Evolutionary conservation across 2,113 vertebrate genomes (phyloP), one percentile per base, ranked within the genome.

Genomic region (Scophthalmus maximus): DNA sequence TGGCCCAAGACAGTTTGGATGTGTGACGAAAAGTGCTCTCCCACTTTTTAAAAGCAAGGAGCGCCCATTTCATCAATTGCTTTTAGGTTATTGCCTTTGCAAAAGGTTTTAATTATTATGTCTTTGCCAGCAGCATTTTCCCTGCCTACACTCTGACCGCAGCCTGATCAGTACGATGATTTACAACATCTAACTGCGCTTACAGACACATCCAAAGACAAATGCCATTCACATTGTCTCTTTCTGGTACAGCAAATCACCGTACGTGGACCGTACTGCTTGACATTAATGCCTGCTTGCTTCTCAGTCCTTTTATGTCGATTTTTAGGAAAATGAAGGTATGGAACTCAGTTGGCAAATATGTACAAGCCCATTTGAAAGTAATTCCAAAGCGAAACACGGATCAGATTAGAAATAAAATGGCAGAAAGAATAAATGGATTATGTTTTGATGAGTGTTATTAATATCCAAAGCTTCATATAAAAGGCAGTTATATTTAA

Each of bases 381-480:
- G 60, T 73, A 47, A 30, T 61, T 62, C n/a, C 51, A 63, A 49
- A 63, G 25, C 57, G 68, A 68, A 82, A 68, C 62, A 29, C 26
- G 32, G 49, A 70, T 4, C 42, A 36, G 64, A 61, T 56, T 42
- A 47, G 8, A 51, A 49, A 57, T 8, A 73, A 38, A 40, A 11
- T 25, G 11, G 42, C 27, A 65, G 49, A 70, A 2, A 22, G 30
- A 53, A 64, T 15, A 61, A 49, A 38, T 3, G 0, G 49, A 56
- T 34, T 9, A 34, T 34, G 32, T 34, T 34, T 5, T 9, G 32
- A 34, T 5, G 32, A 34, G 32, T 9, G 32, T 34, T 5, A 34
- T 52, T 61, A 40, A 56, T 30, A 63, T 32, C 6, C 20, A 44
- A 72, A 72, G 25, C 0, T 67, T 57, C 62, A 25, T 67, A 56